These are phyloP conservation scores for Brienomyrus longianalis DNA, from an alignment of 2,113 vertebrate genomes.

Conservation along the genomic window DNA sequence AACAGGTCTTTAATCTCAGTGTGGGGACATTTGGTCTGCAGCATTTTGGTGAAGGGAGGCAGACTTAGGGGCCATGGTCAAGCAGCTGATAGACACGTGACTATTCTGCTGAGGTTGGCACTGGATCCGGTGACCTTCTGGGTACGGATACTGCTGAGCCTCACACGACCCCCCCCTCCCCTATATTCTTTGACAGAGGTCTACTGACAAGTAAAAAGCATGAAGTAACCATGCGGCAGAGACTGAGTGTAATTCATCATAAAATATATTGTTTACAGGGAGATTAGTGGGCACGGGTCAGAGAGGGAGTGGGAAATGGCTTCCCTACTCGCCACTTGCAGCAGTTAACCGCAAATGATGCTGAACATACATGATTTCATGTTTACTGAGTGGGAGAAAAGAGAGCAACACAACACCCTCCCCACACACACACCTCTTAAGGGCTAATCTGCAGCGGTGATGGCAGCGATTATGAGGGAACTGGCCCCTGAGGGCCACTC, in stretches of 20 bases:
- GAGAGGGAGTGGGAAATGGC: too few relatives aligned
- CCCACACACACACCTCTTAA: neutral
- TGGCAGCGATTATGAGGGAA: conserved; percentile 20
- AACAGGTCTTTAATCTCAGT: neutral
- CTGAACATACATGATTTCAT: neutral
- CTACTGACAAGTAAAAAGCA: neutral
- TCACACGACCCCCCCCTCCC: too few relatives aligned
- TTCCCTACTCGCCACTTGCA: neutral
- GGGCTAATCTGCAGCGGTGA: conserved; percentile 41
- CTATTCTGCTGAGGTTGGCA: too few relatives aligned
- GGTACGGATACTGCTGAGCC: too few relatives aligned
- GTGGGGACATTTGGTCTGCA: neutral
- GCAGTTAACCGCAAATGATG: neutral
- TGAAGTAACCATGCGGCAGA: neutral
- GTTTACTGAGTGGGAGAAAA: neutral
- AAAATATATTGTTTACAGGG: neutral
- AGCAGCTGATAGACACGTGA: too few relatives aligned
- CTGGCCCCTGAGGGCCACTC: neutral
- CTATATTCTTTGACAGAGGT: neutral
- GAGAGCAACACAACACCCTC: neutral
- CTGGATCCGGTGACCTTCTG: too few relatives aligned
- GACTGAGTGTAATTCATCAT: neutral
- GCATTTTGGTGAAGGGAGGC: too few relatives aligned
- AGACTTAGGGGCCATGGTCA: too few relatives aligned
- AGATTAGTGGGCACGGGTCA: neutral